Conservation (phyloP, 2,113 vertebrate species). For the Pluvialis apricaria region DNA sequence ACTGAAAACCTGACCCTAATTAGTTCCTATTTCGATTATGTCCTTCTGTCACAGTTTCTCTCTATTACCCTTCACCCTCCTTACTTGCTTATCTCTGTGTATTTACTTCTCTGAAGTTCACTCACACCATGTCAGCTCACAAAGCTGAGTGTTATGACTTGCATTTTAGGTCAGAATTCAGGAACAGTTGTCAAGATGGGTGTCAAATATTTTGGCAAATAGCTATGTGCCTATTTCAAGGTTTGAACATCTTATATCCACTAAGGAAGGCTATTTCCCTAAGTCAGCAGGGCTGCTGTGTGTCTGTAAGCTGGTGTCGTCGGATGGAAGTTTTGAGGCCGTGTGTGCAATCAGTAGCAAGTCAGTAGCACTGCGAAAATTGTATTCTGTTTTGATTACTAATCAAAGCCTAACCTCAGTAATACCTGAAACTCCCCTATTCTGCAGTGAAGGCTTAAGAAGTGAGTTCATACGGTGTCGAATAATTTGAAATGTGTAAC, state of each 20-base stretch:
- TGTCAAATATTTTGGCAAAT: neutral
- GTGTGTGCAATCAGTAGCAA: neutral
- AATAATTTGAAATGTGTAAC: neutral
- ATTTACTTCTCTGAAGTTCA: neutral
- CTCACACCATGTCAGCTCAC: neutral
- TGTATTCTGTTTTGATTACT: neutral
- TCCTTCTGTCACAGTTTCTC: neutral
- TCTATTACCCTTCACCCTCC: neutral
- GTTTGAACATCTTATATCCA: neutral
- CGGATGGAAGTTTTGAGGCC: neutral
- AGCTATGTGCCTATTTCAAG: neutral
- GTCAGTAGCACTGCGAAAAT: neutral
- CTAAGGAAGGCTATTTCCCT: neutral
- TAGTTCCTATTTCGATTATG: neutral
- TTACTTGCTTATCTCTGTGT: neutral
- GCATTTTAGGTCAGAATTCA: neutral
- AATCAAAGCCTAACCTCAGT: neutral
- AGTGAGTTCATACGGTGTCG: neutral
- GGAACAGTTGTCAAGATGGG: neutral
- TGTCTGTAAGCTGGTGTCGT: neutral
- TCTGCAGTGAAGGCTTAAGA: neutral
- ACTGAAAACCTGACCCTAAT: neutral
- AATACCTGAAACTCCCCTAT: neutral
- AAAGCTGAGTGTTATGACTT: neutral
- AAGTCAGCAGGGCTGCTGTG: neutral